Conservation (phyloP, 2,113 vertebrate species). For the Dicerorhinus sumatrensis region DNA sequence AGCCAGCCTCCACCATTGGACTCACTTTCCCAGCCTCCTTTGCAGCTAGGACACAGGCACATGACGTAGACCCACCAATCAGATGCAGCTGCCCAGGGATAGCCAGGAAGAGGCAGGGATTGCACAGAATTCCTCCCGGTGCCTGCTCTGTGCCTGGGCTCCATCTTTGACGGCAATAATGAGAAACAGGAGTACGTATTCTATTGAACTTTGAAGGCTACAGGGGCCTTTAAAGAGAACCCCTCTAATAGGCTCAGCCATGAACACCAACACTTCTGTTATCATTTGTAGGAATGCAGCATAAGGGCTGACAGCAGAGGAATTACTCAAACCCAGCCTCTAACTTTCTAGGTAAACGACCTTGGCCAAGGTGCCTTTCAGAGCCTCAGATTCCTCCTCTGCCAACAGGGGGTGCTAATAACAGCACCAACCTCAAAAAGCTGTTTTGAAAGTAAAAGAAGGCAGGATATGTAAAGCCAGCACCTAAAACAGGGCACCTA, state of each 20-base stretch:
- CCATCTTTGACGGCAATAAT: background rate
- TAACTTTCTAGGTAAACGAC: background rate
- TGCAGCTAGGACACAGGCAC: background rate
- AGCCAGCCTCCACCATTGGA: background rate
- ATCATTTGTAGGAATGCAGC: background rate
- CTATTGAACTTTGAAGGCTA: background rate
- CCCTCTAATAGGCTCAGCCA: background rate
- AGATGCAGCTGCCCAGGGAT: background rate
- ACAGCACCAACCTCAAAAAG: background rate
- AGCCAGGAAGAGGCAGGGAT: background rate
- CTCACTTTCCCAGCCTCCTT: background rate
- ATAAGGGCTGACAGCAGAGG: no score
- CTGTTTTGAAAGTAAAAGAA: background rate
- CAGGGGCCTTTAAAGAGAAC: background rate
- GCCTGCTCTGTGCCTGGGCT: background rate
- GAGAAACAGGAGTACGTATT: background rate
- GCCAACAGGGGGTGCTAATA: background rate
- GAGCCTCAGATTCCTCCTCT: no score
- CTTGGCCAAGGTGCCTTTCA: background rate
- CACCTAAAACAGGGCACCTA: background rate
- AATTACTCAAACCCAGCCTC: background rate
- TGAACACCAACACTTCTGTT: background rate
- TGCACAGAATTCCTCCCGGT: background rate
- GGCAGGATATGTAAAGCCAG: background rate
- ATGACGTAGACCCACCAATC: background rate